Base-by-base conservation (phyloP, 2,888 invertebrate genomes). In the Zaprionus lineosus region DNA sequence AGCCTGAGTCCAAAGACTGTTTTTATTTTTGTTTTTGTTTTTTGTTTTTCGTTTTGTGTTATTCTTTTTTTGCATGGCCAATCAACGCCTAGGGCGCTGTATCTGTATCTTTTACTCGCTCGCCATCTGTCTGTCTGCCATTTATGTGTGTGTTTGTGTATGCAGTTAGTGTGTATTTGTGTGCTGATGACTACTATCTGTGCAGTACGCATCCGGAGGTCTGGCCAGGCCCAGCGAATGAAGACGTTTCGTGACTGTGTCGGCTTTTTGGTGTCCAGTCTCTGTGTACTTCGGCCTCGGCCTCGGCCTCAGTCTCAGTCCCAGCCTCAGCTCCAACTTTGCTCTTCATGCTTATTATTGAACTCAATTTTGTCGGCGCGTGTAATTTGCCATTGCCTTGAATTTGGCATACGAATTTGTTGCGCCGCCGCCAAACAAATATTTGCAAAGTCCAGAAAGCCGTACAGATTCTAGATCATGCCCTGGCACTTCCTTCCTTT, bases 171-270 rank as follows among this genome's bases (percentile, higher is more conserved):
- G 48, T 59, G 14, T 46, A 31, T 55, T 50, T 62, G 50, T 68
- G 36, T 61, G 70, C 53, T 75, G 75, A 68, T 75, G 77, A 76
- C 73, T 71, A 66, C 74, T 73, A 81, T 84, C 86, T 68, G n/a
- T n/a, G 74, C 44, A 63, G 44, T 37, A 76, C 78, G 81, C 86
- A 87, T 83, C 86, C 86, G 84, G 78, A 85, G 83, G 81, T 78
- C 78, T 53, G 31, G 19, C 8, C 9, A 82, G 86, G 81, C 76
- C 78, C 67, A 65, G 65, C 76, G 85, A 86, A 89, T 89, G 84
- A 88, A 89, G 88, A 89, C 78, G 88, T 88, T 88, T 89, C 89
- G 89, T 89, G 89, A 89, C 88, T 87, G 79, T 79, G 83, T 63
- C 63, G 56, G 57, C 50, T 48, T 41, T 39, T 29, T 29, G 21